A percentile compares a stretch with the other conserved stretches of the same genome.
Conservation (phyloP, 2,888 invertebrate genomes). For the Hetaerina titia region DNA sequence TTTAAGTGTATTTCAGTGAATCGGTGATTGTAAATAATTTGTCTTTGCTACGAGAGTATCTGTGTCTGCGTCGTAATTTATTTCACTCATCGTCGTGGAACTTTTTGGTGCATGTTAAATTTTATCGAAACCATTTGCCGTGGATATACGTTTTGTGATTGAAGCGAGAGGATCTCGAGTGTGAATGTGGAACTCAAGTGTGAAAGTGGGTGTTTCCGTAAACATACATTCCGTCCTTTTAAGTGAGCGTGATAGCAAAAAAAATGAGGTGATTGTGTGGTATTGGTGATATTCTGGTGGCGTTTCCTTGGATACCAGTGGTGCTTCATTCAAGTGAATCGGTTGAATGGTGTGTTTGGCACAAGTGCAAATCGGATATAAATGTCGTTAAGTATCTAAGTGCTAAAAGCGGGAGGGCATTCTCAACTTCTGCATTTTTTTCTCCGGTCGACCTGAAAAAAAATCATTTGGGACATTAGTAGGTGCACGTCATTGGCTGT, state of each 20-base stretch:
- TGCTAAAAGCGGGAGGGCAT: neutral
- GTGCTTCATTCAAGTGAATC: neutral
- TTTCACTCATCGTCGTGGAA: neutral
- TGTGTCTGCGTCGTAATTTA: neutral
- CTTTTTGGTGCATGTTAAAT: neutral
- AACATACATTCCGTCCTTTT: neutral
- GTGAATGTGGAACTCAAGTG: neutral
- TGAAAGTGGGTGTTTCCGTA: neutral
- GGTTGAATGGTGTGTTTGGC: neutral
- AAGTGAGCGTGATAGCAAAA: neutral
- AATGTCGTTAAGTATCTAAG: neutral
- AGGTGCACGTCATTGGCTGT: neutral
- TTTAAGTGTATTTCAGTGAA: no score
- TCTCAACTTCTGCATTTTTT: neutral
- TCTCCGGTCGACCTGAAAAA: neutral
- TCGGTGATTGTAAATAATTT: no score
- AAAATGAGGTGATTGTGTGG: neutral
- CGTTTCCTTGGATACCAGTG: neutral
- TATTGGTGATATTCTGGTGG: neutral
- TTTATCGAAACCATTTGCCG: no score
- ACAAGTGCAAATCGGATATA: neutral
- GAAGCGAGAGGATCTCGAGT: neutral
- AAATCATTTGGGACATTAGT: neutral
- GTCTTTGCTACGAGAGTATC: neutral
- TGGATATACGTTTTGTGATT: no score